These are phyloP conservation scores for Pomacea canaliculata DNA, from an alignment of 2,888 invertebrate genomes.

Conservation along the genomic window DNA sequence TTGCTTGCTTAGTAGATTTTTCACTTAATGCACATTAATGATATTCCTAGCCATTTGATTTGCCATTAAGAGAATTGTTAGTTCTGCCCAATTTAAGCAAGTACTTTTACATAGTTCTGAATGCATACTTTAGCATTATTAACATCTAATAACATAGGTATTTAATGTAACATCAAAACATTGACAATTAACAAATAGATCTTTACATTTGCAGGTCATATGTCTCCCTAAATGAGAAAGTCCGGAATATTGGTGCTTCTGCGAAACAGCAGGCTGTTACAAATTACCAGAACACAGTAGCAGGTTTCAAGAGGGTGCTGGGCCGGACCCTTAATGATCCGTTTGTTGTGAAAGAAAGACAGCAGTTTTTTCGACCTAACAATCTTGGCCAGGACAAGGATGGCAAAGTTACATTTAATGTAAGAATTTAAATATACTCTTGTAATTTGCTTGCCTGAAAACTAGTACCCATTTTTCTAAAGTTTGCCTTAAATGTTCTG, in stretches of 20 bases:
- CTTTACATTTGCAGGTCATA: slow-evolving; percentile 81
- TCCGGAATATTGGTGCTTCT: slow-evolving; percentile 93
- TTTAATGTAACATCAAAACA: too few relatives aligned
- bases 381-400: slow-evolving; percentile 81
- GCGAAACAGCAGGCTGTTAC: slow-evolving; percentile 97
- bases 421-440: slow-evolving; percentile 66
- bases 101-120: too few relatives aligned
- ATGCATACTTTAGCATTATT: too few relatives aligned
- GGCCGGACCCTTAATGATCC: slow-evolving; percentile 92
- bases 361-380: slow-evolving; percentile 79
- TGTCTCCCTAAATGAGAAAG: slow-evolving; percentile 93
- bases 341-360: slow-evolving; percentile 83
- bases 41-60: too few relatives aligned
- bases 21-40: too few relatives aligned
- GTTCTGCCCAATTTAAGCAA: too few relatives aligned
- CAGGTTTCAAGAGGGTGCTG: slow-evolving; percentile 91
- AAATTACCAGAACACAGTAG: slow-evolving; percentile 96
- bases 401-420: slow-evolving; percentile 88
- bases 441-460: neutral
- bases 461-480: too few relatives aligned
- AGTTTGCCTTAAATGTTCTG: too few relatives aligned
- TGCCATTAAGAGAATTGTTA: too few relatives aligned
- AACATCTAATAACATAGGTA: too few relatives aligned
- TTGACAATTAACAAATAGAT: too few relatives aligned
- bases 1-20: too few relatives aligned